Conservation (phyloP, 2,797 vertebrate species). For the Smutsia temminckii region DNA sequence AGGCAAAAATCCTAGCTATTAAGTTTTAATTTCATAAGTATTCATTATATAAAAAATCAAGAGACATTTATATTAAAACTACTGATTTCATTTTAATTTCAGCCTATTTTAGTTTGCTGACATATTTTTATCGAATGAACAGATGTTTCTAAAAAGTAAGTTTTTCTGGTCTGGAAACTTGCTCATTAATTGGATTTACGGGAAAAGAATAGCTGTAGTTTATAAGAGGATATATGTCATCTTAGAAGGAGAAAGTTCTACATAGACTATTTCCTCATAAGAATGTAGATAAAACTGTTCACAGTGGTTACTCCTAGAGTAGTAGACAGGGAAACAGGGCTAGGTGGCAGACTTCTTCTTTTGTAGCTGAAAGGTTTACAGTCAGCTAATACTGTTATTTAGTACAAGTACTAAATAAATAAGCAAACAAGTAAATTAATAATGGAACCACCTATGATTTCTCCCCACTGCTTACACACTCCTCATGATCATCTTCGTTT, state of each 20-base stretch:
- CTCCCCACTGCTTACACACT: neutral
- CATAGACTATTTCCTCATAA: neutral
- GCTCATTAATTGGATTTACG: neutral
- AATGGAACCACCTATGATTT: neutral
- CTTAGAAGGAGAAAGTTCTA: neutral
- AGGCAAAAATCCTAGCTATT: neutral
- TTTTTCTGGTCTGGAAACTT: neutral
- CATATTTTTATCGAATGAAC: neutral
- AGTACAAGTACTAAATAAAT: neutral
- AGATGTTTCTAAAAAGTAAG: neutral
- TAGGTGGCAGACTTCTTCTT: neutral
- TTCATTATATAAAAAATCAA: neutral
- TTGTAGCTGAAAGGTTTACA: neutral
- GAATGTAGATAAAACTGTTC: neutral
- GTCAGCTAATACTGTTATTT: neutral
- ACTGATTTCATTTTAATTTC: neutral
- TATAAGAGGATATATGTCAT: neutral
- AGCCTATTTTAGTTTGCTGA: neutral
- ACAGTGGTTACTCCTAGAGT: neutral
- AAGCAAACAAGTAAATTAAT: neutral
- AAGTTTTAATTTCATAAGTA: constrained; percentile 11
- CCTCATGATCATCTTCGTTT: neutral
- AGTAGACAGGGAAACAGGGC: neutral
- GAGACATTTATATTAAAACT: neutral
- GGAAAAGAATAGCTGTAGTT: neutral